phyloP scores from a whole-genome alignment of 1,140 invertebrate genomes.

The Magallana angulata region DNA sequence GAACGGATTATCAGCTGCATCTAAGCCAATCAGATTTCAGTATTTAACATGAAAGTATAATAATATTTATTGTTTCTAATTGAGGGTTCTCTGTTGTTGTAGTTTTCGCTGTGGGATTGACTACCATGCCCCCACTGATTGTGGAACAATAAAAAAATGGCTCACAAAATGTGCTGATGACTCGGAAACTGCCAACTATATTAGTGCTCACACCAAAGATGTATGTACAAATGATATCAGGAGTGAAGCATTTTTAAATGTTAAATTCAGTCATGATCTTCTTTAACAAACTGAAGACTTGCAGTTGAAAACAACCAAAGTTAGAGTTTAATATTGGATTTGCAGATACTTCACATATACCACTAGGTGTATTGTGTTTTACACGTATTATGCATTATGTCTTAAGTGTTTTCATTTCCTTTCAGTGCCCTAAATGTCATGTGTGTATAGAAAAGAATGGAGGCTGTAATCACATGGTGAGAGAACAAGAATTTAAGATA shows the following conservation, averaged over 20 bases:
- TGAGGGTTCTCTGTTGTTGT: conserved; percentile 56
- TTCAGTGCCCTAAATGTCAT: conserved; percentile 97
- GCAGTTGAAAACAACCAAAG: no score
- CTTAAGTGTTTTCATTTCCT: conserved; percentile 51
- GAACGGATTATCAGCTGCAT: no score
- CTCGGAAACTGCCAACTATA: conserved; percentile 99
- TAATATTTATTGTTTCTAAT: neutral
- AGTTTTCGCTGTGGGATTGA: conserved; percentile 95
- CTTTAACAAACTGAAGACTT: no score
- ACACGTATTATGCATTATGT: no score
- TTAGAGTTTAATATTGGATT: neutral
- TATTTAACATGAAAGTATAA: no score
- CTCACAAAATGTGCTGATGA: conserved; percentile 99
- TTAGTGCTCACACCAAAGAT: conserved; percentile 98
- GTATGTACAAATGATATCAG: conserved; percentile 78
- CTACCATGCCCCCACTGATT: conserved; percentile 99
- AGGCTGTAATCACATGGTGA: conserved; percentile 97
- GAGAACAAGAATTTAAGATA: conserved; percentile 16
- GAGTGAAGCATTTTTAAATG: no score
- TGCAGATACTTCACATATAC: neutral
- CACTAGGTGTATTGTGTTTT: no score
- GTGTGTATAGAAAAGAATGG: conserved; percentile 99
- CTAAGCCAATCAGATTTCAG: no score
- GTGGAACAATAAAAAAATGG: conserved; percentile 97
- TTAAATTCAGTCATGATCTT: no score